A percentile compares a stretch with the other conserved stretches of the same genome.
Evolutionary conservation across 2,797 vertebrate genomes (phyloP).

Genomic region (Morus bassanus): DNA sequence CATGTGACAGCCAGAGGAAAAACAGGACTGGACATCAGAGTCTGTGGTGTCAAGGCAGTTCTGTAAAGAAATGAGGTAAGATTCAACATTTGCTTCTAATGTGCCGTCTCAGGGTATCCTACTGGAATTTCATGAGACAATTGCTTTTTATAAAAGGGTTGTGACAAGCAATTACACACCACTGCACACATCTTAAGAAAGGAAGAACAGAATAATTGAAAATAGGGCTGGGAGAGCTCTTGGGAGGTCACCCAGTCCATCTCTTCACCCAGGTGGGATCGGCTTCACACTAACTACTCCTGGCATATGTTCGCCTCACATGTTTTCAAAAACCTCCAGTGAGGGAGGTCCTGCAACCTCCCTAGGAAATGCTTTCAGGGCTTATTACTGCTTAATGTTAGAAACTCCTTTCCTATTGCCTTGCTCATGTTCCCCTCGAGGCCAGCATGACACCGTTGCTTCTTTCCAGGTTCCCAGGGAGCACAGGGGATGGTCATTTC

Average conservation of each 20-base stretch:
- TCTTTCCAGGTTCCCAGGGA: neutral
- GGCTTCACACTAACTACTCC: neutral
- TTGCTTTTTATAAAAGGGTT: slow-evolving; percentile 25
- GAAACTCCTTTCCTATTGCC: neutral
- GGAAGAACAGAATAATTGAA: slow-evolving; percentile 31
- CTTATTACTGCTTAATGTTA: neutral
- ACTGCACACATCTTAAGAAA: neutral
- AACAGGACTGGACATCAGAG: neutral
- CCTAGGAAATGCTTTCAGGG: slow-evolving; percentile 6
- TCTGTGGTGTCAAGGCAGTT: neutral
- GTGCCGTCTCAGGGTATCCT: neutral
- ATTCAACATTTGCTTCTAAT: neutral
- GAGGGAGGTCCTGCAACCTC: neutral
- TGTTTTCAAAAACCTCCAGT: neutral
- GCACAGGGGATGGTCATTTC: neutral
- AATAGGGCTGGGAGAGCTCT: neutral
- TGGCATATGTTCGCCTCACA: neutral
- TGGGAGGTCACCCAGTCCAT: neutral
- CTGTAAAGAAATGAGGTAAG: neutral
- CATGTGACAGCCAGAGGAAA: slow-evolving; percentile 11
- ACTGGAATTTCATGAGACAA: neutral
- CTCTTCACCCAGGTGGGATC: neutral
- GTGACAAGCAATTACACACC: slow-evolving; percentile 42
- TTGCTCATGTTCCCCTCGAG: neutral
- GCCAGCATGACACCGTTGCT: neutral